Evolutionary conservation across 2,113 vertebrate species (phyloP).

Genomic region (Anolis sagrei): DNA sequence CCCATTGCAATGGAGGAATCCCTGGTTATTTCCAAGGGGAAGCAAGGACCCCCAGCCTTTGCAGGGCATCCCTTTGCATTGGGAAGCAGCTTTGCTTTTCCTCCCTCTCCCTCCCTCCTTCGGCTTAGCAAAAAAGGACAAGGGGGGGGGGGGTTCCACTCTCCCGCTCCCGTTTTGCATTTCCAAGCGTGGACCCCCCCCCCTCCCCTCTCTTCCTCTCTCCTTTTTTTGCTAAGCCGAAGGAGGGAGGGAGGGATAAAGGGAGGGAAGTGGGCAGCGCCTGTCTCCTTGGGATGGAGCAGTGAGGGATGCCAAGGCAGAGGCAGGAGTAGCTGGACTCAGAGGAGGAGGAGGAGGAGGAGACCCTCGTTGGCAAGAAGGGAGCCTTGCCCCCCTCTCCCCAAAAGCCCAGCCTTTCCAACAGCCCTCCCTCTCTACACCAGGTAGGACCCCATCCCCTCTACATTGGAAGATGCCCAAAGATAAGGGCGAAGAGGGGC

Average conservation of each 20-base stretch:
- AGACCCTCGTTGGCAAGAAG: neutral
- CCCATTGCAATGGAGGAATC: too few relatives aligned
- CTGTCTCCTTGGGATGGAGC: accelerated
- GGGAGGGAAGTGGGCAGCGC: neutral
- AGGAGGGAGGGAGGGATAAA: neutral
- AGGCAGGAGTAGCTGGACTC: neutral
- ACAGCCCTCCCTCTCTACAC: too few relatives aligned
- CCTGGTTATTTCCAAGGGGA: too few relatives aligned
- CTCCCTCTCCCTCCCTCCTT: neutral
- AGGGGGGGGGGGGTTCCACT: too few relatives aligned
- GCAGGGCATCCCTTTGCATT: neutral
- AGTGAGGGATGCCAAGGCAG: neutral
- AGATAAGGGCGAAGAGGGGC: too few relatives aligned
- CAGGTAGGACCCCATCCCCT: neutral
- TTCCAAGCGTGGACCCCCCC: too few relatives aligned
- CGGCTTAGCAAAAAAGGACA: neutral
- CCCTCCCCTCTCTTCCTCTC: too few relatives aligned
- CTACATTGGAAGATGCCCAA: neutral
- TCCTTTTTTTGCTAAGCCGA: neutral
- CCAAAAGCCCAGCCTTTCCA: too few relatives aligned
- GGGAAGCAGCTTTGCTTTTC: neutral
- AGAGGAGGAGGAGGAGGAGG: neutral
- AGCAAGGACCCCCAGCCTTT: too few relatives aligned
- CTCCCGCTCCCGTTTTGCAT: neutral
- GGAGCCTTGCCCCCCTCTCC: neutral